Evolutionary conservation across 2,113 vertebrate genomes (phyloP).

Genomic region (Acanthochromis polyacanthus): DNA sequence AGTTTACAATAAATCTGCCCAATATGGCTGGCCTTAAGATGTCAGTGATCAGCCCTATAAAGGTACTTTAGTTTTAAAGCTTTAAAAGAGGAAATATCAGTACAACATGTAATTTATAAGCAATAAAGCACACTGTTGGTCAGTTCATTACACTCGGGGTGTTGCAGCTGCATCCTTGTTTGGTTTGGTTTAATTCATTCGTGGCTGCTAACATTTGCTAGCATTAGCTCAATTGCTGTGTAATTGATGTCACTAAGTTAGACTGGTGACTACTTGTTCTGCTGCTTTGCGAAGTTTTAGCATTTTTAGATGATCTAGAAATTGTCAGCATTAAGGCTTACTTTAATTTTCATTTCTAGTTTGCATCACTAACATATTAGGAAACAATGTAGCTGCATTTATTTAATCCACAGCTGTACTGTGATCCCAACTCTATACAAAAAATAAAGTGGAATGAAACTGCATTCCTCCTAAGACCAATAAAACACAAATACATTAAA

Average conservation of each 20-base stretch:
- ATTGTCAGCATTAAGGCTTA: not conserved
- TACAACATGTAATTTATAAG: not conserved
- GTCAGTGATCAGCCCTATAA: slow-evolving; percentile 11
- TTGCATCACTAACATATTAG: not conserved
- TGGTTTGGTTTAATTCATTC: not conserved
- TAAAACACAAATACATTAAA: too few relatives aligned
- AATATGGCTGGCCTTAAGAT: not conserved
- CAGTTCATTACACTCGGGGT: not conserved
- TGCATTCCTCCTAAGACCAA: too few relatives aligned
- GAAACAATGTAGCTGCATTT: not conserved
- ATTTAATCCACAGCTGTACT: not conserved
- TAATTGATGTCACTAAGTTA: too few relatives aligned
- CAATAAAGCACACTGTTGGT: not conserved
- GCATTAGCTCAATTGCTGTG: not conserved
- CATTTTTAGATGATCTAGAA: not conserved
- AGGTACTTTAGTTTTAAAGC: not conserved
- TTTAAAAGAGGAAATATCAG: slow-evolving; percentile 6
- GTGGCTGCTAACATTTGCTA: not conserved
- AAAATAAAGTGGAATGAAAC: too few relatives aligned
- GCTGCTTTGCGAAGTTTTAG: too few relatives aligned
- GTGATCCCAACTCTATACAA: too few relatives aligned
- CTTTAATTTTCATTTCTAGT: too few relatives aligned
- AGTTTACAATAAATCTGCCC: not conserved
- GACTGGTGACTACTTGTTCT: too few relatives aligned
- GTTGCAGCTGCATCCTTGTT: not conserved